Conservation (phyloP, 2,797 vertebrate species). For the Chrosomus eos region DNA sequence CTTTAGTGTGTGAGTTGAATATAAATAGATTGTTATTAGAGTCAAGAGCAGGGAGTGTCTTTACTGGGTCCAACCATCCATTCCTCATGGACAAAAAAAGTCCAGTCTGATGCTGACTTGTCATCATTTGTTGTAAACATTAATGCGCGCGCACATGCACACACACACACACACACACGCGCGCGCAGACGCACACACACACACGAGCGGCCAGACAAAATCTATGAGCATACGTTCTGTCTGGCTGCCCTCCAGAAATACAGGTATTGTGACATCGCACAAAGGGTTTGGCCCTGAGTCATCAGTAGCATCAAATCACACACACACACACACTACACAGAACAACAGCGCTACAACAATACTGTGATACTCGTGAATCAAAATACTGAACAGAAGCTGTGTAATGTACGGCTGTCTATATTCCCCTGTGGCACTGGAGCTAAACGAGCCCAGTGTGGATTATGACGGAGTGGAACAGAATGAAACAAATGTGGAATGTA, state of each 20-base stretch:
- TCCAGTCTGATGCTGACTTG: neutral
- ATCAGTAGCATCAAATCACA: conserved; percentile 1
- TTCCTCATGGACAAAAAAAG: too few relatives aligned
- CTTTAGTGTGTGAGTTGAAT: too few relatives aligned
- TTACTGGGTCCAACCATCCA: too few relatives aligned
- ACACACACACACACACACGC: neutral
- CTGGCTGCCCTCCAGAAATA: conserved; percentile 51
- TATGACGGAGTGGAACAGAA: too few relatives aligned
- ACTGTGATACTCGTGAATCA: neutral
- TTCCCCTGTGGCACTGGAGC: neutral
- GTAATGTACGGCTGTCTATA: neutral
- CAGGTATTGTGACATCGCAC: conserved; percentile 56
- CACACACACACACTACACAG: neutral
- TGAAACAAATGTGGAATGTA: too few relatives aligned
- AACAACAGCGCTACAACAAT: neutral
- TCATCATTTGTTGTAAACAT: neutral
- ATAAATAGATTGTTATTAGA: too few relatives aligned
- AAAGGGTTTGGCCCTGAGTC: conserved; percentile 16
- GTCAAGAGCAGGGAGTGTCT: too few relatives aligned
- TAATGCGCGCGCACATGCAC: neutral
- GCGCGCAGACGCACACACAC: neutral
- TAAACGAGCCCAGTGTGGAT: neutral
- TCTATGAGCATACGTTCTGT: conserved; percentile 18
- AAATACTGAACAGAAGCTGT: neutral
- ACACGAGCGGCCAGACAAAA: conserved; percentile 2